A percentile compares a stretch with the other conserved stretches of the same genome.
phyloP scores from a whole-genome alignment of 64 coral and sea anemone genomes.

The Exaiptasia diaphana region DNA sequence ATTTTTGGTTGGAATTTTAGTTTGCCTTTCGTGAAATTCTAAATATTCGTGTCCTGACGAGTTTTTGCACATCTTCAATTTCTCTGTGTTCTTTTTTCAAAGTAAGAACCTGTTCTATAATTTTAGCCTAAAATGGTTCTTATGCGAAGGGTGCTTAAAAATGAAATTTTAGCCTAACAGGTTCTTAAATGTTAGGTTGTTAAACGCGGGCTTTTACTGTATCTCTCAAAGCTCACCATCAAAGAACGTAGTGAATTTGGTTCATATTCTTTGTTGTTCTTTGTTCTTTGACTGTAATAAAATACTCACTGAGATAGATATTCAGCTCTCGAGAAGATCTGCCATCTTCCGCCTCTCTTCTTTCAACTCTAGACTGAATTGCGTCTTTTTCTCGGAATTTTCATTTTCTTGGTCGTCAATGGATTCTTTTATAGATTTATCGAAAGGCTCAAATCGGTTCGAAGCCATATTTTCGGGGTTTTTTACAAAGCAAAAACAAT shows the following conservation, averaged over 20 bases:
- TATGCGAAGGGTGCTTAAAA: too few species aligned
- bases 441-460: conserved; percentile 32
- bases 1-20: not conserved
- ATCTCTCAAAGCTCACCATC: conserved; percentile 56
- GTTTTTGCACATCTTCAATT: not conserved
- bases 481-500: not conserved
- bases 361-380: conserved; percentile 29
- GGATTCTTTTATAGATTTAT: conserved; percentile 27
- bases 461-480: not conserved
- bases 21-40: not conserved
- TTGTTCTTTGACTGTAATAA: not conserved
- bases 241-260: conserved; percentile 44
- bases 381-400: conserved; percentile 22
- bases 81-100: too few species aligned
- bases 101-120: too few species aligned
- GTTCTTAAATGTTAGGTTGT: too few species aligned
- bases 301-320: conserved; percentile 41
- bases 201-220: too few species aligned
- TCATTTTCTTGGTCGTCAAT: conserved; percentile 34
- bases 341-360: conserved; percentile 15
- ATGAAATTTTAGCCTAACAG: too few species aligned
- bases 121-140: too few species aligned
- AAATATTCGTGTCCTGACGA: not conserved
- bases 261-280: conserved; percentile 52
- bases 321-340: conserved; percentile 16